Evolutionary conservation across 2,888 invertebrate species (phyloP).

Genomic region (Apamea epomidion): DNA sequence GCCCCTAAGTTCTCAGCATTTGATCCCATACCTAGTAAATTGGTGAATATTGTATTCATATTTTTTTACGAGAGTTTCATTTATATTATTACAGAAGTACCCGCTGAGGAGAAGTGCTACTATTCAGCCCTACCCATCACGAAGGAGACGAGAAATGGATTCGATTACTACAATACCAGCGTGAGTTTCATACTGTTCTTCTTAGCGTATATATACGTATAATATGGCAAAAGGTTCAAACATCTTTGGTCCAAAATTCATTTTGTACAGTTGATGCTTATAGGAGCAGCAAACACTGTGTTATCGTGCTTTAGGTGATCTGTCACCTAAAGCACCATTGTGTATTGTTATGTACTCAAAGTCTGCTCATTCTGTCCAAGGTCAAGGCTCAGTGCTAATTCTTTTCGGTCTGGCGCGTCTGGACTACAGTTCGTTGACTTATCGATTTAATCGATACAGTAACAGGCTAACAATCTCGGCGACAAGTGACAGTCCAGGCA

Average conservation of each 20-base stretch:
- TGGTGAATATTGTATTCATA: not conserved
- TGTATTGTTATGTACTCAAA: conserved; percentile 53
- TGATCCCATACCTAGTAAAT: not conserved
- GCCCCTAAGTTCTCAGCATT: not conserved
- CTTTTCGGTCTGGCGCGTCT: conserved; percentile 70
- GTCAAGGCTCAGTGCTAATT: conserved; percentile 67
- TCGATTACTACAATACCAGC: conserved; percentile 92
- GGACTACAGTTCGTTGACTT: conserved; percentile 66
- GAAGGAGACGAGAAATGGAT: conserved; percentile 86
- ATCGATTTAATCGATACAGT: conserved; percentile 50
- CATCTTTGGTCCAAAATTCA: not conserved
- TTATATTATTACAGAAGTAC: conserved; percentile 41
- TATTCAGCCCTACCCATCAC: conserved; percentile 90
- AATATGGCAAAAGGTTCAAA: too few relatives aligned
- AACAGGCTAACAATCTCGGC: not conserved
- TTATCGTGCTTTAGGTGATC: not conserved
- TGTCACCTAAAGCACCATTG: conserved; percentile 7
- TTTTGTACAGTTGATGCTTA: not conserved
- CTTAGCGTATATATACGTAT: not conserved
- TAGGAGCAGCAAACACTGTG: not conserved
- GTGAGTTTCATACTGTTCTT: conserved; percentile 81
- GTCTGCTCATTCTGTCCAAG: conserved; percentile 59
- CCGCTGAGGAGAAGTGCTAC: conserved; percentile 77
- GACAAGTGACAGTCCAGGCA: not conserved
- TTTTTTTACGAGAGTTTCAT: not conserved